Base-by-base conservation (phyloP, 2,797 vertebrate genomes). In the Enteromius treurensis region DNA sequence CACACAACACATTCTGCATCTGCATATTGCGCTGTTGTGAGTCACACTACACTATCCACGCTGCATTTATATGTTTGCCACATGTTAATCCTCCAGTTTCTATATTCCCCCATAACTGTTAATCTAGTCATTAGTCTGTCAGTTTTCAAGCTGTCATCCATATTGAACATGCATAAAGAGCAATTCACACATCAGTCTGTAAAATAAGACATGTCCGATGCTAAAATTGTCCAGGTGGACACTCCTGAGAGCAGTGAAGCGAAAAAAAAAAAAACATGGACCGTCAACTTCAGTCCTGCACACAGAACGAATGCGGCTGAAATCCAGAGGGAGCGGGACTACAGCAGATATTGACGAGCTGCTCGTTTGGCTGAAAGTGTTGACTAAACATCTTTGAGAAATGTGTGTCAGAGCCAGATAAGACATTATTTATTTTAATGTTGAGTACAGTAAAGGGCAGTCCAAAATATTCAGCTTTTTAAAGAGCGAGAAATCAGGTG, bases 381-480 rank as follows among this genome's bases (percentile, higher is more conserved):
- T 82, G 70, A 82, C 80, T 51, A 74, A 73, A 65, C 69, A 74
- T 65, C 60, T 65, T 75, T 53, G 32, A 75, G 60, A 75, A 82
- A 67, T 2, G 23, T 3, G n/a, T 82, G 71, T 76, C 17, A 67
- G 32, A 55, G 71, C 10, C 47, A 82, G 80, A 82, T 75, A 67
- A 53, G 42, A 37, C 34, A 37, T 37, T 21, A 67, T 29, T n/a
- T 82, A 75, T 82, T 68, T 11, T 34, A 29, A 29, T 55, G 32
- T 67, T 53, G 10, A 51, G 32, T 51, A 53, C 45, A 21, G n/a
- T 40, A 40, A 64, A 60, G 23, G 2, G 17, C 2, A 17, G 21
- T 53, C 10, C 32, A 82, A 40, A 19, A 58, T 37, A 26, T 80
- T 6, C n/a, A 17, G 13, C 55, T 51, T 51, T 80, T 62, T 45